phyloP scores from a whole-genome alignment of 2,888 invertebrate genomes.

The Oligia latruncula region DNA sequence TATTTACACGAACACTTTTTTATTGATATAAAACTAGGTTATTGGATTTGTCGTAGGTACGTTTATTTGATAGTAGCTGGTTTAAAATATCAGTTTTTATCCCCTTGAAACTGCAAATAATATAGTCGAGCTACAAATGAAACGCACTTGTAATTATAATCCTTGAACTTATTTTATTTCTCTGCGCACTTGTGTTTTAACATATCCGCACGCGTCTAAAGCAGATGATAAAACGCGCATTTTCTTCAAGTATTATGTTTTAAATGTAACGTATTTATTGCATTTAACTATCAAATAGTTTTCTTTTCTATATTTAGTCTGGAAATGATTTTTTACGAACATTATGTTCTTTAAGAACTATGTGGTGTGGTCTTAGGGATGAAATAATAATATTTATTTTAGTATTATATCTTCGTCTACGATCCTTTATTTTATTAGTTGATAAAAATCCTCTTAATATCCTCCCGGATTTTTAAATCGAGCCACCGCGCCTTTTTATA shows the following conservation, averaged over 20 bases:
- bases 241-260: slow-evolving; percentile 59
- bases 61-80: slow-evolving; percentile 13
- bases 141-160: slow-evolving; percentile 19
- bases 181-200: slow-evolving; percentile 47
- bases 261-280: slow-evolving; percentile 53
- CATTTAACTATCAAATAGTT: slow-evolving; percentile 58
- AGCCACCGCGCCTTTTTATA: neutral
- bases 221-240: slow-evolving; percentile 26
- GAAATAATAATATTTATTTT: slow-evolving; percentile 11
- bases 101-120: neutral
- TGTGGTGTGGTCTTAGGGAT: neutral
- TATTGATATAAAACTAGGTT: slow-evolving; percentile 36
- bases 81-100: slow-evolving; percentile 3
- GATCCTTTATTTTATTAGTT: slow-evolving; percentile 27
- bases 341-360: neutral
- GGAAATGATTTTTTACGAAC: slow-evolving; percentile 11
- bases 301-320: slow-evolving; percentile 7
- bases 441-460: slow-evolving; percentile 12
- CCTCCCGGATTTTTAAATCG: neutral
- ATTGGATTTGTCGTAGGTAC: slow-evolving; percentile 26
- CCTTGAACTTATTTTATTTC: slow-evolving; percentile 33
- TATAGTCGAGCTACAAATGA: neutral
- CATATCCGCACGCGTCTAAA: slow-evolving; percentile 47
- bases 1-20: slow-evolving; percentile 50
- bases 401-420: neutral